phyloP scores from a whole-genome alignment of 1,140 invertebrate species.

The Ctenoplectra terminalis region DNA sequence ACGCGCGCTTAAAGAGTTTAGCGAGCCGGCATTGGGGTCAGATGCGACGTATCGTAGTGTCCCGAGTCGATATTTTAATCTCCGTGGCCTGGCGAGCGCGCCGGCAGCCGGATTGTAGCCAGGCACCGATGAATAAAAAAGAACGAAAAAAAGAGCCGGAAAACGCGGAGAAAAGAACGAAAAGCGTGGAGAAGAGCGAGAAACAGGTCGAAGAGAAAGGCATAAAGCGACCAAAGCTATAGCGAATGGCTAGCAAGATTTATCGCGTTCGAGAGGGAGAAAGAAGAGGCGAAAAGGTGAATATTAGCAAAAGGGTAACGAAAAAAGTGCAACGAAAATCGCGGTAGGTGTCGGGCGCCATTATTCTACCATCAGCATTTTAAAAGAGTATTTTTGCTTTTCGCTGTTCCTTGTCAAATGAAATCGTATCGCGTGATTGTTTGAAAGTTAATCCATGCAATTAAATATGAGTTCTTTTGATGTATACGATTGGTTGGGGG shows the following conservation, averaged over 20 bases:
- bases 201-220: not conserved
- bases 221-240: slow-evolving; percentile 19
- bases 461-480: not conserved
- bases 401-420: not conserved
- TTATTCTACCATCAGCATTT: not conserved
- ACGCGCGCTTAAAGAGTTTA: slow-evolving; percentile 69
- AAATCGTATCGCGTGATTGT: not conserved
- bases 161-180: not conserved
- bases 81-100: slow-evolving; percentile 68
- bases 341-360: not conserved
- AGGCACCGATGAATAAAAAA: slow-evolving; percentile 52
- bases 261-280: slow-evolving; percentile 33
- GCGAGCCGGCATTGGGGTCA: slow-evolving; percentile 63
- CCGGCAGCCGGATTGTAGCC: slow-evolving; percentile 55
- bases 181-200: not conserved
- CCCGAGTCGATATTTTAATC: slow-evolving; percentile 81
- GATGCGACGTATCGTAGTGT: slow-evolving; percentile 69
- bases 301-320: not conserved
- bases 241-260: slow-evolving; percentile 45
- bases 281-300: not conserved
- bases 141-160: slow-evolving; percentile 5
- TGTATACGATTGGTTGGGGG: too few relatives aligned
- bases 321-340: not conserved
- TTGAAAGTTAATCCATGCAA: not conserved
- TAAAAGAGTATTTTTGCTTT: not conserved